These are phyloP conservation scores for Halocynthia roretzi DNA, from an alignment of 23 tunicate genomes.

Conservation along the genomic window DNA sequence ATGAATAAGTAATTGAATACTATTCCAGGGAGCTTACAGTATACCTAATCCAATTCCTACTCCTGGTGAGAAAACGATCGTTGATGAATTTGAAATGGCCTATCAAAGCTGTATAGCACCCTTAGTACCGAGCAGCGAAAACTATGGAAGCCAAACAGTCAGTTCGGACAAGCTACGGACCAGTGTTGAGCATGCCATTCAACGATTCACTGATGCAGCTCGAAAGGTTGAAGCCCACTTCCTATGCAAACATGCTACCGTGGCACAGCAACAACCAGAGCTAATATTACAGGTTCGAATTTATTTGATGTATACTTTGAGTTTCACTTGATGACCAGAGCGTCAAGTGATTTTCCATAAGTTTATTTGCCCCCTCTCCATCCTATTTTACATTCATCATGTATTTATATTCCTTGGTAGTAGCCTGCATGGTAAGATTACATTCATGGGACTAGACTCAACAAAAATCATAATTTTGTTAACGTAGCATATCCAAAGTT, in stretches of 20 bases:
- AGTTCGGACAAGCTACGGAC: conserved; percentile 39
- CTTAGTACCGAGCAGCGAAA: conserved; percentile 21
- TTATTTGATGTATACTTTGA: no score
- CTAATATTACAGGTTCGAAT: conserved; percentile 13
- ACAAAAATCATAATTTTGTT: no score
- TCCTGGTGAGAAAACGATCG: conserved; percentile 7
- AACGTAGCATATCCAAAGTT: no score
- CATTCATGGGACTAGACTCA: no score
- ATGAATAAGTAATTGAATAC: no score
- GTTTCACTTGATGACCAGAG: no score
- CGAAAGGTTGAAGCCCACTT: conserved; percentile 58
- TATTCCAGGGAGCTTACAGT: no score
- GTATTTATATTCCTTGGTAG: no score
- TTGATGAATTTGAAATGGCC: conserved; percentile 52
- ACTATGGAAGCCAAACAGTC: background rate
- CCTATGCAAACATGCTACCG: conserved; percentile 33
- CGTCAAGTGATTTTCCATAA: no score
- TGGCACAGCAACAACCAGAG: conserved; percentile 49
- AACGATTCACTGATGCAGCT: conserved; percentile 45
- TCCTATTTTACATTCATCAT: no score
- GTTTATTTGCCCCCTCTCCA: no score
- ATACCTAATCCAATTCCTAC: background rate
- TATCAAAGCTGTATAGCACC: conserved; percentile 47
- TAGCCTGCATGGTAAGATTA: no score
- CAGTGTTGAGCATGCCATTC: conserved; percentile 41